Conservation (phyloP, 1,140 invertebrate genomes). For the Brachionus koreanus region DNA sequence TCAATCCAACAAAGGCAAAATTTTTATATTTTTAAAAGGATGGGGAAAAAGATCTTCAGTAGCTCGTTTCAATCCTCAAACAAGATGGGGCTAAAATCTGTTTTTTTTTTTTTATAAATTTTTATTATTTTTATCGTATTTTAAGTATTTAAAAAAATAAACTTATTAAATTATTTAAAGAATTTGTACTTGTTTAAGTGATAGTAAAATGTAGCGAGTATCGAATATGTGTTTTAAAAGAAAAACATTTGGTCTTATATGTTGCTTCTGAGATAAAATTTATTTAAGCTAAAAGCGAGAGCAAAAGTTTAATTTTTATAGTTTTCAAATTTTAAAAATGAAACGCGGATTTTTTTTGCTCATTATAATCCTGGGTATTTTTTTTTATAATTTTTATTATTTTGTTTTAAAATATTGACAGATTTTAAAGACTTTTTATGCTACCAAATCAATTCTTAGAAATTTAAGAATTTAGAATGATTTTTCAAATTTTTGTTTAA, state of each 20-base stretch:
- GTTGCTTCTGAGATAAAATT: background rate
- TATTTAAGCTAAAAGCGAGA: background rate
- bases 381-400: too few relatives aligned
- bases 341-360: background rate
- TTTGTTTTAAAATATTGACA: too few relatives aligned
- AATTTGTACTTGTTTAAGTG: background rate
- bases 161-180: background rate
- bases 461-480: too few relatives aligned
- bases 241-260: background rate
- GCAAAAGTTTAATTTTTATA: background rate
- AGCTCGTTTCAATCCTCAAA: slow-evolving; percentile 26
- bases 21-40: background rate
- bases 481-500: too few relatives aligned
- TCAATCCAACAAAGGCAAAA: background rate
- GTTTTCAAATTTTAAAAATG: background rate
- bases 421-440: too few relatives aligned
- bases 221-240: background rate
- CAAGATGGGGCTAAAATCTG: slow-evolving; percentile 26
- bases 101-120: background rate
- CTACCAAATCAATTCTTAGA: too few relatives aligned
- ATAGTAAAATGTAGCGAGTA: background rate
- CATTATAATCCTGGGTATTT: background rate
- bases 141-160: background rate
- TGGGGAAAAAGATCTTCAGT: slow-evolving; percentile 4
- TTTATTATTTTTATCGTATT: background rate